These are phyloP conservation scores for Crambe crambe DNA, from an alignment of 37 sponge, comb jelly and placozoan species.

Conservation along the genomic window DNA sequence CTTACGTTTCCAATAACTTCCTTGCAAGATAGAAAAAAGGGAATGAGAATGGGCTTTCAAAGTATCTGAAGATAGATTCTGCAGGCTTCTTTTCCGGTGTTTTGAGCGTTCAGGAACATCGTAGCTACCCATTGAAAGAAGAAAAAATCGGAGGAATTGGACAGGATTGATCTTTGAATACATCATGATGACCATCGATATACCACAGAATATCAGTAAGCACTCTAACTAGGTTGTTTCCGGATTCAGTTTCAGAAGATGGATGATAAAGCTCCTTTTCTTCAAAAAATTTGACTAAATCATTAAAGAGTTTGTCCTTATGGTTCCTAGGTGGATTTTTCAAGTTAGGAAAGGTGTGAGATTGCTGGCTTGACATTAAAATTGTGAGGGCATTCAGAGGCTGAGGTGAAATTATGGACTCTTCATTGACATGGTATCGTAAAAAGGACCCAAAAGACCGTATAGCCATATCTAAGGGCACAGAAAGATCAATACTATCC, in stretches of 20 bases:
- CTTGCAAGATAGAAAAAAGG: slow-evolving; percentile 9
- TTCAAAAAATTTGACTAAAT: neutral
- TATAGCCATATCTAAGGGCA: neutral
- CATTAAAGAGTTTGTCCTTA: slow-evolving; percentile 22
- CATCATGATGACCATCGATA: too few species aligned
- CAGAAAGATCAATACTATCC: neutral
- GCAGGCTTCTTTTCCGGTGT: slow-evolving; percentile 17
- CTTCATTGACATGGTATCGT: neutral
- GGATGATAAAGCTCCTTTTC: neutral
- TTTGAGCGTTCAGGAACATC: slow-evolving; percentile 17
- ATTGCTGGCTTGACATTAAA: neutral
- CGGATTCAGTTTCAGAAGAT: neutral
- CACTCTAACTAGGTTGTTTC: slow-evolving; percentile 25
- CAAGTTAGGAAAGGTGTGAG: neutral
- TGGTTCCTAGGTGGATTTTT: neutral
- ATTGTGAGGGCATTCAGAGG: neutral
- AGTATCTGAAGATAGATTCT: slow-evolving; percentile 11
- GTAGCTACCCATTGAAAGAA: slow-evolving; percentile 15
- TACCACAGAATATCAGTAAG: slow-evolving; percentile 37
- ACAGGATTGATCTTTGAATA: slow-evolving; percentile 48
- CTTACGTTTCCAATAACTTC: slow-evolving; percentile 10
- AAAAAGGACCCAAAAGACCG: too few species aligned
- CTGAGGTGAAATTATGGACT: neutral
- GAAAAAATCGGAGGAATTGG: slow-evolving; percentile 24
- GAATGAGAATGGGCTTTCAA: slow-evolving; percentile 11